Evolutionary conservation across 2,888 invertebrate genomes (phyloP).

Genomic region (Trichopoda pennipes): DNA sequence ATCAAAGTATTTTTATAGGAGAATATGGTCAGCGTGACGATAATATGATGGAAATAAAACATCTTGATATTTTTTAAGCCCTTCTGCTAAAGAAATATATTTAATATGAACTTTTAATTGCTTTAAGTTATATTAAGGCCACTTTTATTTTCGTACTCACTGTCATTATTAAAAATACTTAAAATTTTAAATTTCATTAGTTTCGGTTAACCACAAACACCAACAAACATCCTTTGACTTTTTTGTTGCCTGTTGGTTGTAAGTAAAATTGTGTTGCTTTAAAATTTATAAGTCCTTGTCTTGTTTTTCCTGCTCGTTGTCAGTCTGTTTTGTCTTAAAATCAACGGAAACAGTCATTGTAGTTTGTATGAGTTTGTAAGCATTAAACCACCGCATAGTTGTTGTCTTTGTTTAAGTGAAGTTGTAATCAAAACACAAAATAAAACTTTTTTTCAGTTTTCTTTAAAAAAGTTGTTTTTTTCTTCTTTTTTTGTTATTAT

Average conservation of each 20-base stretch:
- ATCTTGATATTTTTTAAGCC: too few species aligned
- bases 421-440: slow-evolving; percentile 61
- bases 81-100: too few species aligned
- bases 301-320: not conserved
- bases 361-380: slow-evolving; percentile 31
- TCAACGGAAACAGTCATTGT: slow-evolving; percentile 53
- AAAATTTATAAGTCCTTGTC: slow-evolving; percentile 41
- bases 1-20: too few species aligned
- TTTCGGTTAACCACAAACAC: not conserved
- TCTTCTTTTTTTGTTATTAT: slow-evolving; percentile 5
- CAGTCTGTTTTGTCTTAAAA: slow-evolving; percentile 2
- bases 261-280: slow-evolving; percentile 12
- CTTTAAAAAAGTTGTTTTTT: slow-evolving; percentile 34
- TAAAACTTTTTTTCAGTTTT: slow-evolving; percentile 25
- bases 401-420: slow-evolving; percentile 52
- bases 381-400: slow-evolving; percentile 46
- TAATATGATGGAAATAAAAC: too few species aligned
- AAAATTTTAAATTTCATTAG: slow-evolving; percentile 54
- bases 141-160: not conserved
- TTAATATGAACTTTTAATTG: too few species aligned
- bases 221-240: not conserved
- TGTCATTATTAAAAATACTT: slow-evolving; percentile 34
- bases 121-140: slow-evolving; percentile 7
- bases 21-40: too few species aligned
- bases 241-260: not conserved